Evolutionary conservation across 2,888 invertebrate genomes (phyloP), one percentile per base, ranked within the genome.

Genomic region (Epiblema foenella): DNA sequence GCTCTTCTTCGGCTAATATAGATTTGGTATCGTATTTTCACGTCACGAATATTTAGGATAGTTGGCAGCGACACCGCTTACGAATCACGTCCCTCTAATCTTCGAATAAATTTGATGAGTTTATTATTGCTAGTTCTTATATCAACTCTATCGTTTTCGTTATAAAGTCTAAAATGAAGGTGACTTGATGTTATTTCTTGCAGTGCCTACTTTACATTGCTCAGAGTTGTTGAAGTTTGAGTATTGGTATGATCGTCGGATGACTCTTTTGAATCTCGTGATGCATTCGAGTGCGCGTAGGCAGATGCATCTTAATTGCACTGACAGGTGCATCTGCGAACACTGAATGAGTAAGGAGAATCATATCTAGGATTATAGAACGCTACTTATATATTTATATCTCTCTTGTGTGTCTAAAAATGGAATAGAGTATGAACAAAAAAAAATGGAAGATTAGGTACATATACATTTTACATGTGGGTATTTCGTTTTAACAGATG

Each of bases 11-110:
- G 33, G 8, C 51, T 37, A 17, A 24, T 51, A 67, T 67, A 59
- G 59, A 67, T 67, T 67, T 67, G 59, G 67, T 67, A 39, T 37
- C 67, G 59, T 59, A 67, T 67, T 67, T 58, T 17, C 51, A 39
- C 39, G 67, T 67, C 59, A 67, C 59, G 56, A 59, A 64, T 64
- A 54, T 64, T 64, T 64, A 54, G 39, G 67, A 59, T 67, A 39
- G 67, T 67, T 67, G 67, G 67, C 67, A 24, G 15, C 52, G 52
- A 24, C 52, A 7, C 15, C 52, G 37, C 37, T 64, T 52, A 64
- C 52, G 52, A 64, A 54, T 54, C 37, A 37, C 63, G 18, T 18
- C 58, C 51, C 37, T 51, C 58, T 49, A 37, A 59, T 24, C 67
- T 51, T 59, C 59, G 49, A 67, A 67, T 67, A 67, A 59, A 58